Evolutionary conservation across 2,113 vertebrate species (phyloP).

Genomic region (Danionella cerebrum): DNA sequence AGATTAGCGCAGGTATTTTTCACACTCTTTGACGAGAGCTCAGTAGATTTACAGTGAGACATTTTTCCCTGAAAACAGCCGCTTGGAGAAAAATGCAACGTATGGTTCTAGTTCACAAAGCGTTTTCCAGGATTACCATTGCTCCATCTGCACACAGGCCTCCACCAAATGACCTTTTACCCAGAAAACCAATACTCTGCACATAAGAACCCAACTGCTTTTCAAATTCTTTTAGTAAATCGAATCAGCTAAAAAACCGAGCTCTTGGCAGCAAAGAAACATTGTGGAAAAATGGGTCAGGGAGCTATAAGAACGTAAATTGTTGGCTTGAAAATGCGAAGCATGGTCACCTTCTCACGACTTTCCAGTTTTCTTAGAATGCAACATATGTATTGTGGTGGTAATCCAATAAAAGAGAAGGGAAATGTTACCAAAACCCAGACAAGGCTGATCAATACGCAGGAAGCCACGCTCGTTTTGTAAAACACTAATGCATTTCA

Average conservation of each 20-base stretch:
- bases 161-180: constrained; percentile 35
- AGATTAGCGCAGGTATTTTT: constrained; percentile 23
- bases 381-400: background rate
- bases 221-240: constrained; percentile 33
- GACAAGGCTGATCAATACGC: constrained; percentile 22
- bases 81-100: constrained; percentile 43
- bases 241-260: constrained; percentile 32
- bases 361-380: constrained; percentile 19
- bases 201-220: background rate
- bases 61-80: constrained; percentile 37
- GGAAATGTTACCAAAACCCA: constrained; percentile 30
- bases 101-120: constrained; percentile 9
- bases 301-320: background rate
- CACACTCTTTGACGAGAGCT: constrained; percentile 8
- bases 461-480: background rate
- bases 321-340: background rate
- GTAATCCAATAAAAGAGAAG: constrained; percentile 20
- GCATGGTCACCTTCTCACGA: background rate
- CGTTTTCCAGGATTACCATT: constrained; percentile 2
- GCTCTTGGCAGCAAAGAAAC: constrained; percentile 12
- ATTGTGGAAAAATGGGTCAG: constrained; percentile 7
- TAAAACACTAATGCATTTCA: background rate
- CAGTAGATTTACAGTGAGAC: constrained; percentile 30
- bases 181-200: constrained; percentile 24
- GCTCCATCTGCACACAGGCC: background rate